Base-by-base conservation (phyloP, 2,888 invertebrate species). In the Troglohyphantes excavatus region DNA sequence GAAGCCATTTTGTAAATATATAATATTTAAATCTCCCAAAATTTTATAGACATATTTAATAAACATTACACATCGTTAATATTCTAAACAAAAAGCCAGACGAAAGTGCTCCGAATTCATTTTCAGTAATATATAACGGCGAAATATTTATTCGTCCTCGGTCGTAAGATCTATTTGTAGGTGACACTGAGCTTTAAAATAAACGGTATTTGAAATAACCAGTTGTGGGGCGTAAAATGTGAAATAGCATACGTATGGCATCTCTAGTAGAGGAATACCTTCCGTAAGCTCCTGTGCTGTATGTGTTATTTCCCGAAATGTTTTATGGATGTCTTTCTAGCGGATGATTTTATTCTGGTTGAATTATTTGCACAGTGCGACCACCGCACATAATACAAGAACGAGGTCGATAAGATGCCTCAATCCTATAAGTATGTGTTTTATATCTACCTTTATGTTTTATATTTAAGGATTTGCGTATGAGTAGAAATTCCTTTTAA, bases 321-420 rank as follows among this genome's bases (percentile, higher is more conserved):
- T 78, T 78, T 78, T 78, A 78, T 78, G 43, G 78, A 65, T 78
- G 27, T 21, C 19, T 78, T 43, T 26, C 26, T 19, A 21, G 43
- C n/a, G 65, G 27, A 19, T 65, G 23, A 65, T 26, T 78, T 65
- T 61, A 33, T 76, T 76, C 76, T 13, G 21, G 17, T 26, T 23
- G 27, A 43, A 33, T 65, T 78, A 65, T 46, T 39, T 78, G 39
- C n/a, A 78, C 59, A 76, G 59, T 17, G 26, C 9, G n/a, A 53
- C 13, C 53, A 53, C 53, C 5, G 33, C 3, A n/a, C 17, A n/a
- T 13, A 17, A n/a, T 53, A 0, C 17, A 53, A 53, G 53, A 17
- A 53, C 5, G 53, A n/a, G 13, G 17, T 13, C 9, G 13, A 13
- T 53, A n/a, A n/a, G n/a, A 53, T 7, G 13, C 1, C n/a, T 53